Base-by-base conservation (phyloP, 2,888 invertebrate species). In the Lacanobia oleracea region DNA sequence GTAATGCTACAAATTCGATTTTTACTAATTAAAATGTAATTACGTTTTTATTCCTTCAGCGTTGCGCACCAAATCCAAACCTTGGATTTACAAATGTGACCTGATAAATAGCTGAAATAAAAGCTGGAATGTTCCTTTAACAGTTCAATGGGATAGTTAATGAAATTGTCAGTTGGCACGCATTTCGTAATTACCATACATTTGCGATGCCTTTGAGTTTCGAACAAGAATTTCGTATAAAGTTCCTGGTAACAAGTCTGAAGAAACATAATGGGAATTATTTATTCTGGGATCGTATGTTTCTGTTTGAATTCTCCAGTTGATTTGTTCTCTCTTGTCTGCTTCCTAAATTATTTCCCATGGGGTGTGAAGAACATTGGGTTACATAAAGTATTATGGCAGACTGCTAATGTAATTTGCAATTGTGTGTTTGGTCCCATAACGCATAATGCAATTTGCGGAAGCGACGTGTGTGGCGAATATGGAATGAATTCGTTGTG, bases 111-210 rank as follows among this genome's bases (percentile, higher is more conserved):
- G n/a, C n/a, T n/a, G 9, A 54, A 50, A 65, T 69, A 79, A 77
- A 37, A 54, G 1, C 4, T 23, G 8, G 10, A 18, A 72, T 45
- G 33, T 50, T 18, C 2, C 8, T 40, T 18, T 2, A 23, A 65
- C 51, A 40, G 10, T 48, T 51, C 27, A 14, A 60, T 37, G n/a
- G 60, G 18, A 27, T 59, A 33, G 2, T 48, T 43, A 65, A 43
- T 62, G 68, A 75, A 65, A 23, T 72, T 76, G 64, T 59, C 18
- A 16, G 43, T 27, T 61, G 53, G 78, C 77, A 72, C 60, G 77
- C 72, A 62, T 84, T 81, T 51, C 64, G 80, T 89, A 90, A 92
- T 91, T 91, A 91, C 84, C 87, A 88, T 88, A 89, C 79, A 87
- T 90, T n/a, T 82, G 77, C 67, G 67, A 67, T 75, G 77, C 86